phyloP scores from a whole-genome alignment of 2,888 invertebrate species.

The Digitonthophagus gazella region DNA sequence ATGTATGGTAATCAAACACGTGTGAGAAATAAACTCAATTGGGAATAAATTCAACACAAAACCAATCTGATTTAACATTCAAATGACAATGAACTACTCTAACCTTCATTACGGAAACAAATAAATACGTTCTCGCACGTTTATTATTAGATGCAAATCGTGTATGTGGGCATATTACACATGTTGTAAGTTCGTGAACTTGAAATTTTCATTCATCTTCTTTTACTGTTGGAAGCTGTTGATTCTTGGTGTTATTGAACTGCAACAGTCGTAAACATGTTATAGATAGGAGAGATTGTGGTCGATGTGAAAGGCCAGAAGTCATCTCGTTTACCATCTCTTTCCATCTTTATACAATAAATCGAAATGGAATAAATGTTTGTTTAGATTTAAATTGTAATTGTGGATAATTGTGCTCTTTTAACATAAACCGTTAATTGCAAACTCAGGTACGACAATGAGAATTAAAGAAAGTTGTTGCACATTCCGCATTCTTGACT shows the following conservation, averaged over 20 bases:
- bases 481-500: too few relatives aligned
- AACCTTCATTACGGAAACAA: not conserved
- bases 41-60: not conserved
- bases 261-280: constrained; percentile 1
- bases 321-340: constrained; percentile 13
- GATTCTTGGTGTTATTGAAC: constrained; percentile 25
- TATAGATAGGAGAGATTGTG: not conserved
- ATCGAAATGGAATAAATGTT: too few relatives aligned
- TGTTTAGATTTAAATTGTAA: too few relatives aligned
- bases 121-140: not conserved
- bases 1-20: too few relatives aligned
- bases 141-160: not conserved
- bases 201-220: not conserved
- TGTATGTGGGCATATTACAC: not conserved
- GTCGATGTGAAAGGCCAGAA: constrained; percentile 22
- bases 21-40: too few relatives aligned
- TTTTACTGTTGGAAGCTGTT: too few relatives aligned
- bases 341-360: not conserved
- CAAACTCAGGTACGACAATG: too few relatives aligned
- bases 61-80: not conserved
- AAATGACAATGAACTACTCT: not conserved
- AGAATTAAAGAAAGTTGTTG: too few relatives aligned
- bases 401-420: too few relatives aligned
- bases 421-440: too few relatives aligned
- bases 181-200: not conserved